Evolutionary conservation across 2,888 invertebrate genomes (phyloP).

Genomic region (Trypoxylon attenuatum): DNA sequence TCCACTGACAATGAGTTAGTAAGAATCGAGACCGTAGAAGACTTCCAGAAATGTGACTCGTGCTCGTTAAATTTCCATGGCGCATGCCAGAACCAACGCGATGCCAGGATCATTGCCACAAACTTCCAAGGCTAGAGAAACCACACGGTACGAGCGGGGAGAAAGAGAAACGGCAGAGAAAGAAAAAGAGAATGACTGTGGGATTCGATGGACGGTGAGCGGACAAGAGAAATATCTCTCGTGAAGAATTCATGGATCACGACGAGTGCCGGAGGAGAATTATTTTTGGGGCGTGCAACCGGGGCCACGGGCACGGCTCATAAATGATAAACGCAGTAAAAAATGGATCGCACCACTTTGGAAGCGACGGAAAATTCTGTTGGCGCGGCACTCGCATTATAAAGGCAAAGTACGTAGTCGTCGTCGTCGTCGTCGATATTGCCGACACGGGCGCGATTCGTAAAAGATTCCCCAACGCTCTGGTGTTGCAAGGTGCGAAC

Average conservation of each 20-base stretch:
- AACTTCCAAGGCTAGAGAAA: too few relatives aligned
- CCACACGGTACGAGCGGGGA: too few relatives aligned
- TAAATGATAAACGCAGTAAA: constrained; percentile 33
- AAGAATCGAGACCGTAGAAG: neutral
- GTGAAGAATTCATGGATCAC: constrained; percentile 4
- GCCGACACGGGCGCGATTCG: constrained; percentile 49
- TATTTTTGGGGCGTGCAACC: constrained; percentile 19
- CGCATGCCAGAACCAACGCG: too few relatives aligned
- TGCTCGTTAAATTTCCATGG: neutral
- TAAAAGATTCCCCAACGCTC: constrained; percentile 53
- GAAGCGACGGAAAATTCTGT: constrained; percentile 28
- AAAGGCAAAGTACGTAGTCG: constrained; percentile 51
- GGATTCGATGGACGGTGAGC: neutral
- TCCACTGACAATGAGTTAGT: constrained; percentile 3
- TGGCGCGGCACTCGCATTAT: constrained; percentile 33
- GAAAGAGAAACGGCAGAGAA: neutral
- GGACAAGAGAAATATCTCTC: constrained; percentile 1
- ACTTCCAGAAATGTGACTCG: neutral
- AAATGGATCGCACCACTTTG: constrained; percentile 22
- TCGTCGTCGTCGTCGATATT: constrained; percentile 41
- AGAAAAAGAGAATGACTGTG: neutral
- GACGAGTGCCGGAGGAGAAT: constrained; percentile 11
- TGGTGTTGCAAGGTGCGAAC: constrained; percentile 30
- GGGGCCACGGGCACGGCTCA: neutral
- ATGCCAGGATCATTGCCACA: too few relatives aligned